Percentiles rank a stretch among this genome's conserved stretches.
Conservation (phyloP, 2,888 invertebrate genomes). For the Apotomis turbidana region DNA sequence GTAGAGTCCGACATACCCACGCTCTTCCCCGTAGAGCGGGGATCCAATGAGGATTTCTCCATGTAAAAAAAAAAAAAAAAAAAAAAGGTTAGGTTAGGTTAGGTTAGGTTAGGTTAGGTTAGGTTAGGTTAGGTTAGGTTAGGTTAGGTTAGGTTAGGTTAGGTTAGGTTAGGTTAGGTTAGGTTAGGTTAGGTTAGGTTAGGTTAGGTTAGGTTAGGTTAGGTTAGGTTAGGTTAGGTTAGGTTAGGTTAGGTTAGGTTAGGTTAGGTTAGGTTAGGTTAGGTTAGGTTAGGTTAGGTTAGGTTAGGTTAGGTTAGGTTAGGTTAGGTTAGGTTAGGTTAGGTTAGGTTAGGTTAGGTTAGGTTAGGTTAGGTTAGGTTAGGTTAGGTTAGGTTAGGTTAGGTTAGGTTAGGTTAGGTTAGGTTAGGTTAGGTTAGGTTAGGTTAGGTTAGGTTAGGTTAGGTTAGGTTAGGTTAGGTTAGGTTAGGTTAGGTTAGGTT, state of each 20-base stretch:
- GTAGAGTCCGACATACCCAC: no score
- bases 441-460: conserved; percentile 30
- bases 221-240: conserved; percentile 36
- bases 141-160: conserved; percentile 37
- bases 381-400: conserved; percentile 39
- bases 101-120: conserved; percentile 30
- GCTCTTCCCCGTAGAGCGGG: no score
- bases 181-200: conserved; percentile 37
- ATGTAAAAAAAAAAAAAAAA: no score
- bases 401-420: conserved; percentile 18
- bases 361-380: conserved; percentile 37
- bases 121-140: conserved; percentile 32
- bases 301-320: conserved; percentile 34
- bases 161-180: conserved; percentile 37
- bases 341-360: conserved; percentile 24
- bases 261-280: conserved; percentile 43
- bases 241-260: conserved; percentile 34
- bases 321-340: conserved; percentile 41
- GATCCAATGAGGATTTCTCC: no score
- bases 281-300: conserved; percentile 27
- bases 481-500: conserved; percentile 13
- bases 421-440: conserved; percentile 20
- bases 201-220: conserved; percentile 37
- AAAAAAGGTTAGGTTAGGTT: conserved; percentile 25
- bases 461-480: conserved; percentile 19